Conservation (phyloP, 2,888 invertebrate species). For the Melikaiella ostensackeni region DNA sequence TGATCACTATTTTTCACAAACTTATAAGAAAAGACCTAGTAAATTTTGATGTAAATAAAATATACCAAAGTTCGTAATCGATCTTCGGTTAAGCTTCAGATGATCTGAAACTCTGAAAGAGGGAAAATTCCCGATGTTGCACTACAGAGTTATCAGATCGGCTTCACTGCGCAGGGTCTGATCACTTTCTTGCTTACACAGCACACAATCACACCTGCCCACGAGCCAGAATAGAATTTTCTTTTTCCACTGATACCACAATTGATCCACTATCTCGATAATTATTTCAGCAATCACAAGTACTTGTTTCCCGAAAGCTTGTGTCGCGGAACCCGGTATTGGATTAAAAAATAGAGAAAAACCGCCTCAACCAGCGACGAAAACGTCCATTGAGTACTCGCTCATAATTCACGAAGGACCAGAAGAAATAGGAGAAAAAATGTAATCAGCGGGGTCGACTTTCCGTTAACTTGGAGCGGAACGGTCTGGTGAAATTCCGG, state of each 20-base stretch:
- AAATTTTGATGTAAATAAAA: not conserved
- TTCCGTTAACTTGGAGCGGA: constrained; percentile 47
- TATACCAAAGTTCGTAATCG: not conserved
- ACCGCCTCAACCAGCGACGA: not conserved
- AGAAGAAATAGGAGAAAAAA: constrained; percentile 45
- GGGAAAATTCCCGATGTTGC: not conserved
- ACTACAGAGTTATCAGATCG: not conserved
- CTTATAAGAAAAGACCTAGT: not conserved
- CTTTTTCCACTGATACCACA: not conserved
- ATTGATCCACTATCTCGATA: not conserved
- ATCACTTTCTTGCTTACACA: constrained; percentile 9
- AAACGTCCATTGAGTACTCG: constrained; percentile 22
- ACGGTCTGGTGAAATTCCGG: constrained; percentile 52
- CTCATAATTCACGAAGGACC: constrained; percentile 39
- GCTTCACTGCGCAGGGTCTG: constrained; percentile 2
- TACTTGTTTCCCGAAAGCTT: not conserved
- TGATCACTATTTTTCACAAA: constrained; percentile 28
- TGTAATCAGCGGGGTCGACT: constrained; percentile 50
- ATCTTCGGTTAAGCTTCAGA: not conserved
- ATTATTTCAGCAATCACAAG: not conserved
- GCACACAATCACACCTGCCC: not conserved
- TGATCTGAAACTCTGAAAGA: constrained; percentile 6
- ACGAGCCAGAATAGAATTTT: not conserved
- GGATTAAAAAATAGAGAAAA: constrained; percentile 11
- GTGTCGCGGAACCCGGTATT: not conserved